These are phyloP conservation scores for Harpegnathos saltator DNA, from an alignment of 1,140 invertebrate species.

Conservation along the genomic window DNA sequence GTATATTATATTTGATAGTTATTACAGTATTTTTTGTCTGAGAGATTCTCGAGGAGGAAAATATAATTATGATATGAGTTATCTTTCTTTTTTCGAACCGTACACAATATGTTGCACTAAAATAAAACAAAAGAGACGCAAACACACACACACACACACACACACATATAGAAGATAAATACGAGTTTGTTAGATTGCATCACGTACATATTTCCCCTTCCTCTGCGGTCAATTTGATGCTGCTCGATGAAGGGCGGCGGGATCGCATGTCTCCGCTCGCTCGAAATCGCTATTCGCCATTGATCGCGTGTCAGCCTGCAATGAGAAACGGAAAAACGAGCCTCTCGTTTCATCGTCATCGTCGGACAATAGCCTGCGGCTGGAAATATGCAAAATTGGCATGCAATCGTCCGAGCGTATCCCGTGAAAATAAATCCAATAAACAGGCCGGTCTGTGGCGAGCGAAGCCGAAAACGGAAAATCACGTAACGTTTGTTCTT, in stretches of 20 bases:
- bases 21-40: neutral
- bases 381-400: constrained; percentile 62
- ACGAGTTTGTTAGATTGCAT: neutral
- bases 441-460: neutral
- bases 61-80: neutral
- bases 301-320: constrained; percentile 48
- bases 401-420: constrained; percentile 27
- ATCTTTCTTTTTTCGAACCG: neutral
- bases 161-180: constrained; percentile 7
- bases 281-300: neutral
- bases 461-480: constrained; percentile 5
- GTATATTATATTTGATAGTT: neutral
- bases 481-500: constrained; percentile 1
- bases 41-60: neutral
- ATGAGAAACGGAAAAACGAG: constrained; percentile 45
- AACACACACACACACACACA: too few species aligned
- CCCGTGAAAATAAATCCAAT: neutral
- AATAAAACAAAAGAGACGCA: constrained; percentile 10
- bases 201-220: neutral
- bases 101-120: neutral
- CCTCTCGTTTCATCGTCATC: constrained; percentile 29
- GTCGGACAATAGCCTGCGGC: constrained; percentile 49
- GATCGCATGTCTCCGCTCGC: neutral
- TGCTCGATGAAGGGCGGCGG: neutral
- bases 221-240: neutral